These are phyloP conservation scores for Phlogophora meticulosa DNA, from an alignment of 2,888 invertebrate species.

Conservation along the genomic window DNA sequence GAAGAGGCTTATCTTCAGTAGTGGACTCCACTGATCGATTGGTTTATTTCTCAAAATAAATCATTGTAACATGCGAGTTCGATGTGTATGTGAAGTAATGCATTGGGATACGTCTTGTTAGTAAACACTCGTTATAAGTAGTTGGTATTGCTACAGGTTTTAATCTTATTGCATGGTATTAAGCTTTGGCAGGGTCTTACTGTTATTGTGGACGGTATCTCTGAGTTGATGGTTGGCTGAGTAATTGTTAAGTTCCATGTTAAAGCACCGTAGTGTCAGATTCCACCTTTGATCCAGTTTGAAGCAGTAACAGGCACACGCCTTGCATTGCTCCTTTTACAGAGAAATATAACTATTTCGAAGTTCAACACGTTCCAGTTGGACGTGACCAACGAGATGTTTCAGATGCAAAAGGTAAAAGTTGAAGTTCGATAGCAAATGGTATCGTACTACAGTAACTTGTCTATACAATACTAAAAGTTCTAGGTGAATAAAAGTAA, in stretches of 20 bases:
- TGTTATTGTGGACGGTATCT: background rate
- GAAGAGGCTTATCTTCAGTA: background rate
- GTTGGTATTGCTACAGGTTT: background rate
- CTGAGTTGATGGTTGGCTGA: background rate
- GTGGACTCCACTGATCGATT: background rate
- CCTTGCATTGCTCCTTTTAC: background rate
- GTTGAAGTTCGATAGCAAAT: background rate
- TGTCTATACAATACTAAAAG: background rate
- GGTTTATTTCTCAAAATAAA: slow-evolving; percentile 10
- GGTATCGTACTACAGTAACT: background rate
- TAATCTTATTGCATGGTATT: background rate
- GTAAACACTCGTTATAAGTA: background rate
- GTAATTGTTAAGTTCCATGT: background rate
- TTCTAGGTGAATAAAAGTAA: background rate
- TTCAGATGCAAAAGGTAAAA: background rate
- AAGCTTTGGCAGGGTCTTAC: background rate
- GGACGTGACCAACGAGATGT: background rate
- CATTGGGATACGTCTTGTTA: background rate
- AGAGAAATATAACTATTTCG: background rate
- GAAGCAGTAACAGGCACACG: background rate
- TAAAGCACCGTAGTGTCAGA: background rate
- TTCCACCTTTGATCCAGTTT: slow-evolving; percentile 11
- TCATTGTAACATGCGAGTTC: background rate
- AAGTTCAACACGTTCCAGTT: background rate
- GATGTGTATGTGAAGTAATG: background rate